These are phyloP conservation scores for Nyctalus aviator DNA, from an alignment of 2,797 vertebrate species.

Conservation along the genomic window DNA sequence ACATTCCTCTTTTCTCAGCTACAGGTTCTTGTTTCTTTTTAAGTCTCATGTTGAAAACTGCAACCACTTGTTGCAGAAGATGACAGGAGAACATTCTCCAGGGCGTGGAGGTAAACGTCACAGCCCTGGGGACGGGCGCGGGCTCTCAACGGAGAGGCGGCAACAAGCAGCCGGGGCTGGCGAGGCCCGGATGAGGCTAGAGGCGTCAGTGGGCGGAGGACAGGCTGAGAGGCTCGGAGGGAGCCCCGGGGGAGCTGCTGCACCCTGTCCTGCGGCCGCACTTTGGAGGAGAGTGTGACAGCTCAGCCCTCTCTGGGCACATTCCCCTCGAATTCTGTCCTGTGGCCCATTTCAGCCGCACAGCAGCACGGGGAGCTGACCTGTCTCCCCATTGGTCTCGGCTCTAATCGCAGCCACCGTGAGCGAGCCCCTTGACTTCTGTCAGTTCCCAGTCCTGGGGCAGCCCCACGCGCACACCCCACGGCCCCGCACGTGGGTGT, in stretches of 20 bases:
- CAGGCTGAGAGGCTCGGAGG: not conserved
- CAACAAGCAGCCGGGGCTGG: not conserved
- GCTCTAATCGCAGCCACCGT: not conserved
- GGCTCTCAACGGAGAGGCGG: not conserved
- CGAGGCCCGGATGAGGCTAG: not conserved
- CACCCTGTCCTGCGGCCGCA: not conserved
- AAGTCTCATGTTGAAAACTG: conserved; percentile 82
- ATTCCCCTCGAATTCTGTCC: not conserved
- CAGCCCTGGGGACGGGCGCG: conserved; percentile 21
- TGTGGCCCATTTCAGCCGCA: not conserved
- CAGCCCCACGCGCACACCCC: not conserved
- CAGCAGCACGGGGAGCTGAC: not conserved
- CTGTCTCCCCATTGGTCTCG: not conserved
- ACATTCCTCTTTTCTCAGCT: conserved; percentile 86
- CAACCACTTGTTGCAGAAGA: conserved; percentile 81
- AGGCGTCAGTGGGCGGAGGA: conserved; percentile 19
- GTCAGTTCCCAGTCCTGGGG: not conserved
- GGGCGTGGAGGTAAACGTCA: conserved; percentile 70
- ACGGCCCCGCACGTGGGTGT: no score
- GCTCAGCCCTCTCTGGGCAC: not conserved
- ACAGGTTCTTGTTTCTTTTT: conserved; percentile 60
- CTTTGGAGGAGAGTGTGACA: not conserved
- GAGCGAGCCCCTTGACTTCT: not conserved
- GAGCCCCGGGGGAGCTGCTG: not conserved
- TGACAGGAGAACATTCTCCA: conserved; percentile 70